Percentiles rank a stretch among this genome's conserved stretches.
Conservation (phyloP, 2,113 vertebrate genomes). For the Cariama cristata region DNA sequence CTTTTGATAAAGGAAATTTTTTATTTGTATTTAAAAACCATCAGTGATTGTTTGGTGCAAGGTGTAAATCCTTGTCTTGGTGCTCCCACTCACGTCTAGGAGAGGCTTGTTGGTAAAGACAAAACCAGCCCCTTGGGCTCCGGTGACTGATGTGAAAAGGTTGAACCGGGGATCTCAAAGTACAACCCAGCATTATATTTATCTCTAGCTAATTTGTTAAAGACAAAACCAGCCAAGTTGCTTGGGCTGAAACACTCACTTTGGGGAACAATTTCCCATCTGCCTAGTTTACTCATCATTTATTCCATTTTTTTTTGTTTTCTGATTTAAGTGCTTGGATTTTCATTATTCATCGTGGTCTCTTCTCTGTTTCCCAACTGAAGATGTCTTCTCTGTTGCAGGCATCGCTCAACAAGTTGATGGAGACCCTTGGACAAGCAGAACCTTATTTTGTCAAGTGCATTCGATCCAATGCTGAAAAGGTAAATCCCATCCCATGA, state of each 20-base stretch:
- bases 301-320: neutral
- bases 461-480: conserved; percentile 97
- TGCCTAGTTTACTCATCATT: neutral
- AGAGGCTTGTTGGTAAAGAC: too few relatives aligned
- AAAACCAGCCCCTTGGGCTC: too few relatives aligned
- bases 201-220: neutral
- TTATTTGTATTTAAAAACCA: neutral
- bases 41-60: neutral
- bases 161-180: neutral
- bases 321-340: neutral
- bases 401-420: conserved; percentile 95
- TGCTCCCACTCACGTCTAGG: neutral
- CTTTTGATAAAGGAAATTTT: neutral
- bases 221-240: neutral
- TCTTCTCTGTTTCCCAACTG: neutral
- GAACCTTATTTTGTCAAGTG: conserved; percentile 99
- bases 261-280: neutral
- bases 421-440: conserved; percentile 96
- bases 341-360: neutral
- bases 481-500: conserved; percentile 77
- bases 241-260: neutral
- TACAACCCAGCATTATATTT: neutral
- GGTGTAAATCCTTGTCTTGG: neutral
- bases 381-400: conserved; percentile 60
- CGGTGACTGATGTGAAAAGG: neutral